These are phyloP conservation scores for Poecilus cupreus DNA, from an alignment of 2,888 invertebrate species.

Conservation along the genomic window DNA sequence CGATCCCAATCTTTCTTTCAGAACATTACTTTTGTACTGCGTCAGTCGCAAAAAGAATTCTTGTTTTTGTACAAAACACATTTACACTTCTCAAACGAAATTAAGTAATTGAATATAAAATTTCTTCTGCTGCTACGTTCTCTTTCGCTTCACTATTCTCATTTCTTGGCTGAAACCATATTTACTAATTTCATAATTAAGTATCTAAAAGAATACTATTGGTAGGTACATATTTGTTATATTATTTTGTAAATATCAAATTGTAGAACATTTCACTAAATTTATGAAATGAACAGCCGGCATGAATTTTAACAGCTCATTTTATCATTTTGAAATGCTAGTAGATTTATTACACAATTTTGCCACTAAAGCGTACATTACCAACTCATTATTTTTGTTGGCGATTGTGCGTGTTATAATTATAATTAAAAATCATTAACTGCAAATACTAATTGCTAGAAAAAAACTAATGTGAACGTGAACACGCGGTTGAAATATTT, in stretches of 20 bases:
- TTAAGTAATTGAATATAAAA: conserved; percentile 10
- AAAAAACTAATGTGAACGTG: neutral
- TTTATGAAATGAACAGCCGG: too few species aligned
- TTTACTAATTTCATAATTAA: too few species aligned
- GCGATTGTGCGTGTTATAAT: conserved; percentile 7
- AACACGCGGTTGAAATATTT: neutral
- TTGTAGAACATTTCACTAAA: too few species aligned
- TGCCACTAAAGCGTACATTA: neutral
- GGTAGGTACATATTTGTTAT: too few species aligned
- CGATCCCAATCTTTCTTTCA: conserved; percentile 17
- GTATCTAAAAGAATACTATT: too few species aligned
- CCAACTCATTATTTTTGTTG: neutral
- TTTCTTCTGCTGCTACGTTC: neutral
- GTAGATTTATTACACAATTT: neutral
- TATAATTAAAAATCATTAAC: conserved; percentile 25
- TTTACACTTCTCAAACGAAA: neutral
- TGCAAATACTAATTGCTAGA: neutral
- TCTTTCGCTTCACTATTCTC: neutral
- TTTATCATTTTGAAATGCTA: neutral
- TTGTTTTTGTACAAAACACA: neutral
- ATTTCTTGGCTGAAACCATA: too few species aligned
- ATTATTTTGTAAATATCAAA: too few species aligned
- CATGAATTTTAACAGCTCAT: too few species aligned
- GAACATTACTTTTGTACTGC: neutral
- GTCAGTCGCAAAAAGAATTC: neutral